phyloP scores from a whole-genome alignment of 1,140 invertebrate genomes.

The Holcopasites calliopsidis region DNA sequence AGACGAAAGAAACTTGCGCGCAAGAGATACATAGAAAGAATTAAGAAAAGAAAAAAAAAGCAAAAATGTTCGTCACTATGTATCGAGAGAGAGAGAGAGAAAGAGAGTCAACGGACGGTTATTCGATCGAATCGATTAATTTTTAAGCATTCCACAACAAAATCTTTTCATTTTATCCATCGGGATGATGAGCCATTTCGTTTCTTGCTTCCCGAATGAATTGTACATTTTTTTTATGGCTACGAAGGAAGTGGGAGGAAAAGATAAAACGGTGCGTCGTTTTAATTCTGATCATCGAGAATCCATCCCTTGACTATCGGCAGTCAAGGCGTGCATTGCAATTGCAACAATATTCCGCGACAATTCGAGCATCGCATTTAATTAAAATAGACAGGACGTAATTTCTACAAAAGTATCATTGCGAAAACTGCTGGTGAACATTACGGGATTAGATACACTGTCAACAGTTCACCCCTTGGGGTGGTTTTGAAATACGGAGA shows the following conservation, averaged over 20 bases:
- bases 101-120: constrained; percentile 27
- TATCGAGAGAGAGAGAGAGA: not conserved
- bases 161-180: constrained; percentile 57
- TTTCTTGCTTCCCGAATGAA: constrained; percentile 61
- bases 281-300: not conserved
- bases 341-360: not conserved
- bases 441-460: constrained; percentile 53
- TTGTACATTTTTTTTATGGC: constrained; percentile 62
- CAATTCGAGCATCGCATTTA: not conserved
- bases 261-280: not conserved
- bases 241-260: not conserved
- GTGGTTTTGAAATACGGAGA: constrained; percentile 66
- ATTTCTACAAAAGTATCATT: too few relatives aligned
- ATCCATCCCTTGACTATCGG: not conserved
- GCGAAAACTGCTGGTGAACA: not conserved
- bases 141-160: constrained; percentile 71
- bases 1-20: not conserved
- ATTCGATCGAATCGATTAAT: constrained; percentile 21
- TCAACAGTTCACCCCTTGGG: constrained; percentile 65
- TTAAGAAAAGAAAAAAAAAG: not conserved
- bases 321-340: too few relatives aligned
- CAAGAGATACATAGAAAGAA: not conserved
- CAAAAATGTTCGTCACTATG: not conserved
- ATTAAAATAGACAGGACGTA: too few relatives aligned
- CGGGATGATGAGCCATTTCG: constrained; percentile 50